phyloP scores from a whole-genome alignment of 2,888 invertebrate genomes.

The Hypomecis atomaria region DNA sequence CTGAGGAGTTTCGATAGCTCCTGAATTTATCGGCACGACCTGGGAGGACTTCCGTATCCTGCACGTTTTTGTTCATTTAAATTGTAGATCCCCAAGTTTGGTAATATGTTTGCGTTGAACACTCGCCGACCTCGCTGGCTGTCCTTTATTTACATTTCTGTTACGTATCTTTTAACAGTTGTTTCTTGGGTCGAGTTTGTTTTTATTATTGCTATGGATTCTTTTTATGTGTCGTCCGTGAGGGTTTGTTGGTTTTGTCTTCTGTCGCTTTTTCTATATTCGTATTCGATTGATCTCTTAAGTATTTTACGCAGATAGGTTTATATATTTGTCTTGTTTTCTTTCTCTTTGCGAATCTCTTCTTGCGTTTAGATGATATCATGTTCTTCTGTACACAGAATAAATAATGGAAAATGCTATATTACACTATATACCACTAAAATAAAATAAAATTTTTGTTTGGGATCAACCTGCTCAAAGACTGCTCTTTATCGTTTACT shows the following conservation, averaged over 20 bases:
- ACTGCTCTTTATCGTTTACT: no score
- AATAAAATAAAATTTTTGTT: no score
- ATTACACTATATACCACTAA: no score
- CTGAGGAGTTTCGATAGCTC: conserved; percentile 49
- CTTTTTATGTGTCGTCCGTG: conserved; percentile 23
- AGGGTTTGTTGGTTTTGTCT: conserved; percentile 35
- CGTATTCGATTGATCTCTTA: conserved; percentile 19
- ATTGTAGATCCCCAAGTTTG: conserved; percentile 57
- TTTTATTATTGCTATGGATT: conserved; percentile 40
- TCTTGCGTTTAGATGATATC: no score
- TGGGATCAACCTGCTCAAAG: no score
- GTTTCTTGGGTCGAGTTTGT: conserved; percentile 43
- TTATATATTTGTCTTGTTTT: background rate
- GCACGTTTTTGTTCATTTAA: conserved; percentile 57
- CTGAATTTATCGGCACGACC: conserved; percentile 62
- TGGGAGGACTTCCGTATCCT: conserved; percentile 57
- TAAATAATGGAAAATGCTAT: no score
- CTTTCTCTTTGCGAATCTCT: background rate
- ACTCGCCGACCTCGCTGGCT: conserved; percentile 33
- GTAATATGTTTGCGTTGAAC: conserved; percentile 57
- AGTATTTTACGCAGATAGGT: conserved; percentile 10
- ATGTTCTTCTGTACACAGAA: no score
- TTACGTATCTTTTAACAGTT: conserved; percentile 40
- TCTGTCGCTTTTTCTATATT: conserved; percentile 12
- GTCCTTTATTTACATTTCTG: conserved; percentile 51